Evolutionary conservation across 1,140 invertebrate genomes (phyloP).

Genomic region (Plutomurus gul): DNA sequence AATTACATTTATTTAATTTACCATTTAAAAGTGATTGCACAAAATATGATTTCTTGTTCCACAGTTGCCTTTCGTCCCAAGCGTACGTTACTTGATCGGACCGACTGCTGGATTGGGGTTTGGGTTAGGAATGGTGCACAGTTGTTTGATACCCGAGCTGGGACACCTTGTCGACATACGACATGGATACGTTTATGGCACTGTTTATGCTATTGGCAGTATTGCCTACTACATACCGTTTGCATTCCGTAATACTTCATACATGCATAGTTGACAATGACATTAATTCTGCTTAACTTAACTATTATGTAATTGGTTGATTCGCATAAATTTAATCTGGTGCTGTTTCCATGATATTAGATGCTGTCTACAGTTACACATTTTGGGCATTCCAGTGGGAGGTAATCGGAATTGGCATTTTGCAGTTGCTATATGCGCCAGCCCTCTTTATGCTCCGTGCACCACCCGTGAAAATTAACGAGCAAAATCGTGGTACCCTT

Average conservation of each 20-base stretch:
- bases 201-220: conserved; percentile 97
- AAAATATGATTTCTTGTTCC: neutral
- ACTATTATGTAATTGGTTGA: neutral
- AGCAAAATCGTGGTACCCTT: conserved; percentile 83
- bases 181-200: conserved; percentile 93
- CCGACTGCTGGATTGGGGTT: conserved; percentile 97
- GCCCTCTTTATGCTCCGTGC: conserved; percentile 84
- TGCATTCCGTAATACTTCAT: conserved; percentile 75
- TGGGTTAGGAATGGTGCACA: conserved; percentile 98
- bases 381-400: conserved; percentile 95
- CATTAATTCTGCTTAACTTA: neutral
- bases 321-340: neutral
- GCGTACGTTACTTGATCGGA: conserved; percentile 85
- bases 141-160: conserved; percentile 98
- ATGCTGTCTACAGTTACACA: conserved; percentile 84
- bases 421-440: conserved; percentile 94
- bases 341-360: conserved; percentile 60
- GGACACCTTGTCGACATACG: conserved; percentile 95
- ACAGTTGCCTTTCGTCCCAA: conserved; percentile 89
- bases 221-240: conserved; percentile 98
- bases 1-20: no score
- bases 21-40: no score
- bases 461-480: conserved; percentile 89
- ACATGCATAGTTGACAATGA: no score
- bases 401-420: conserved; percentile 91